phyloP scores from a whole-genome alignment of 1,140 invertebrate species.

The Drosophila nebulosa region DNA sequence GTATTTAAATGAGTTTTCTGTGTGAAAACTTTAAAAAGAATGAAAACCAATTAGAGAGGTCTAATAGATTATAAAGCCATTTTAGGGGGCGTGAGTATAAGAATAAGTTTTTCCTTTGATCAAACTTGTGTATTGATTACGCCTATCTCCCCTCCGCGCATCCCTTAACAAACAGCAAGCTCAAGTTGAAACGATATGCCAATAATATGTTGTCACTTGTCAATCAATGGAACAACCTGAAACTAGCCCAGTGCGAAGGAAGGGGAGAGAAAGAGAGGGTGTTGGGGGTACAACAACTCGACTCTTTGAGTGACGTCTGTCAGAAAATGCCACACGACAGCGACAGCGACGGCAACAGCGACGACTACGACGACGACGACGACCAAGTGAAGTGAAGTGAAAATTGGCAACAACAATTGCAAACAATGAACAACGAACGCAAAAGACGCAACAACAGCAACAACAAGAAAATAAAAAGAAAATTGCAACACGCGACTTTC shows the following conservation, averaged over 20 bases:
- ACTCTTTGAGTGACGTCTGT: constrained; percentile 72
- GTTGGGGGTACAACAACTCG: constrained; percentile 27
- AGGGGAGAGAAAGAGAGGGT: background rate
- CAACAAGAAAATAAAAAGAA: constrained; percentile 32
- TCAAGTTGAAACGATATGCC: constrained; percentile 70
- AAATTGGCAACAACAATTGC: constrained; percentile 60
- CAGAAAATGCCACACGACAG: constrained; percentile 70
- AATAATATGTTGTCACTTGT: constrained; percentile 79
- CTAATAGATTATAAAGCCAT: background rate
- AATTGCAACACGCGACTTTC: constrained; percentile 76
- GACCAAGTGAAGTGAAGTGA: constrained; percentile 72
- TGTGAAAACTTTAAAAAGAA: background rate
- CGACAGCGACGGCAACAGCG: background rate
- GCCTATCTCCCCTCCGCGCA: too few relatives aligned
- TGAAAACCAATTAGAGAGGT: background rate
- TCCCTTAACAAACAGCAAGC: constrained; percentile 19
- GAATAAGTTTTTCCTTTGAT: background rate
- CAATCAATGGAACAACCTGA: constrained; percentile 60
- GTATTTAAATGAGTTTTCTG: background rate
- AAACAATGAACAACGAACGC: constrained; percentile 21
- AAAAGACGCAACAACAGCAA: constrained; percentile 26
- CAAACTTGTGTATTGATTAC: background rate
- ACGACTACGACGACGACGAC: constrained; percentile 35
- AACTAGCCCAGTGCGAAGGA: constrained; percentile 11
- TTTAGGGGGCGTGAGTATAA: background rate